Conservation (phyloP, 1,140 invertebrate genomes). For the Globodera ellingtonae region DNA sequence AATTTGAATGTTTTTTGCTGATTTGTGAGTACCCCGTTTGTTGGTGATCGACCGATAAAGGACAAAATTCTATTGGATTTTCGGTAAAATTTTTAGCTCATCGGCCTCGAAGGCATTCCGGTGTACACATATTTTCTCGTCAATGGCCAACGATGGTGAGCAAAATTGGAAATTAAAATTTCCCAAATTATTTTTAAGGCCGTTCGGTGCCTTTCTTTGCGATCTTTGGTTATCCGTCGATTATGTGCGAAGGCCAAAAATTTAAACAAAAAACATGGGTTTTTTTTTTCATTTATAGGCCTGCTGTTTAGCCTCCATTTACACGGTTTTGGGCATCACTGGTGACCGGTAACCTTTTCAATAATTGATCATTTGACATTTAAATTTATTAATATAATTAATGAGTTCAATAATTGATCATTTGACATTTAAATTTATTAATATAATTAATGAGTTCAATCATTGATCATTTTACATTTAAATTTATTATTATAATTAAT, state of each 20-base stretch:
- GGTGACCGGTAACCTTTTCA: constrained; percentile 76
- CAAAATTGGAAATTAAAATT: neutral
- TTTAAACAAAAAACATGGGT: neutral
- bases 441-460: too few relatives aligned
- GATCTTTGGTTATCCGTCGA: constrained; percentile 98
- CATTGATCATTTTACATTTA: too few relatives aligned
- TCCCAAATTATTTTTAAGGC: constrained; percentile 67
- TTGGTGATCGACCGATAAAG: too few relatives aligned
- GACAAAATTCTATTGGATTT: constrained; percentile 9
- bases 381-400: too few relatives aligned
- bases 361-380: too few relatives aligned
- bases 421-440: too few relatives aligned
- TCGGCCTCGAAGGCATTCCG: constrained; percentile 77
- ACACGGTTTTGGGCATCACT: constrained; percentile 96
- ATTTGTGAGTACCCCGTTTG: too few relatives aligned
- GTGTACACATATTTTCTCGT: constrained; percentile 83
- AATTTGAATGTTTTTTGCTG: too few relatives aligned
- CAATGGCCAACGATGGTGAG: constrained; percentile 79
- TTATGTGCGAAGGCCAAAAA: constrained; percentile 73
- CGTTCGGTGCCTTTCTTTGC: constrained; percentile 90
- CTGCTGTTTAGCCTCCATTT: constrained; percentile 96
- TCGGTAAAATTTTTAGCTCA: constrained; percentile 67
- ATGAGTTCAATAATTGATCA: too few relatives aligned
- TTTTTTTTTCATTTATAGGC: constrained; percentile 64
- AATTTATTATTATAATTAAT: neutral